Conservation (phyloP, 2,797 vertebrate species). For the Oceanodroma leucorhoa region DNA sequence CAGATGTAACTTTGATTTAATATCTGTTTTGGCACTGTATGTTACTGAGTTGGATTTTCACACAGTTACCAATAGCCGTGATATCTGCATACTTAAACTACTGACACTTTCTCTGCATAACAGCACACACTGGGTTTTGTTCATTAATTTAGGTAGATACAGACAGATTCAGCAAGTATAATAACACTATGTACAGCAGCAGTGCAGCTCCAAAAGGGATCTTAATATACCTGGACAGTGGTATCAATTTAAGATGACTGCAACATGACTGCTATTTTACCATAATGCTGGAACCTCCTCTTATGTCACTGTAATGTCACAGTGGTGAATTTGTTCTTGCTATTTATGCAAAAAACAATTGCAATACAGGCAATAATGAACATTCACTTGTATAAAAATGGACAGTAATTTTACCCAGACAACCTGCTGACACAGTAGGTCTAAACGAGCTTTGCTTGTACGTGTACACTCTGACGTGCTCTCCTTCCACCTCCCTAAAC, state of each 20-base stretch:
- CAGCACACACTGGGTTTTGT: neutral
- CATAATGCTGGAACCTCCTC: neutral
- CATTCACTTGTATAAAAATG: neutral
- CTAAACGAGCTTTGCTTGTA: neutral
- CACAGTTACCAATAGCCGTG: neutral
- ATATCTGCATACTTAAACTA: neutral
- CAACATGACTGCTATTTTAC: neutral
- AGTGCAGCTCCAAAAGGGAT: neutral
- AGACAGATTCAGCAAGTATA: neutral
- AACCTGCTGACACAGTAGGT: neutral
- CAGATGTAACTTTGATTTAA: neutral
- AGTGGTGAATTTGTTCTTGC: neutral
- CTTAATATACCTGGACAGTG: neutral
- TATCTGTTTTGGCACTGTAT: neutral
- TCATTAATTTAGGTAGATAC: neutral
- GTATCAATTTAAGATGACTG: neutral
- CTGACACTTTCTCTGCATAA: neutral
- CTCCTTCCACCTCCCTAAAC: neutral
- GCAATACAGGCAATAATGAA: neutral
- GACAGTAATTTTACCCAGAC: neutral
- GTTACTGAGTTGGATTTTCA: neutral
- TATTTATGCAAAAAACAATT: neutral
- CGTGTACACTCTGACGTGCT: accelerated
- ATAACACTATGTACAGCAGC: neutral
- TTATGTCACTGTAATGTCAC: neutral